A percentile compares a stretch with the other conserved stretches of the same genome.
These are phyloP conservation scores for Andrena dorsata DNA, from an alignment of 2,888 invertebrate species.

Conservation along the genomic window DNA sequence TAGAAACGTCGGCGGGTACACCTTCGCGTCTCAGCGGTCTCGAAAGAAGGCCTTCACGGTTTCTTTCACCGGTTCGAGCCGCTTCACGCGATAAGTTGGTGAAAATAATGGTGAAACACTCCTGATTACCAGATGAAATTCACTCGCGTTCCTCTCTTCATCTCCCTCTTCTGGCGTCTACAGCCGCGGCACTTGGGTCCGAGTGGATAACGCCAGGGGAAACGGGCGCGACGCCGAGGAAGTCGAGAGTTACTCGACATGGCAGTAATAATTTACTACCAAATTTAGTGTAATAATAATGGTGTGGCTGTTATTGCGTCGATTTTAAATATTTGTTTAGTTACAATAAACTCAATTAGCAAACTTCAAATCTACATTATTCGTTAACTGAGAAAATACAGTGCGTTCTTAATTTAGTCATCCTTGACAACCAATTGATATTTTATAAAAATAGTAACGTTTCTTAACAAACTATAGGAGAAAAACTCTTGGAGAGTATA, in stretches of 20 bases:
- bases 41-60: constrained; percentile 75
- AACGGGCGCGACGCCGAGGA: neutral
- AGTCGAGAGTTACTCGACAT: constrained; percentile 10
- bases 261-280: neutral
- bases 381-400: neutral
- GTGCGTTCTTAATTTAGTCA: neutral
- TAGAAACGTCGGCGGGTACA: constrained; percentile 10
- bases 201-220: neutral
- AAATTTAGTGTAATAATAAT: no score
- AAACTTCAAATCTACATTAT: no score
- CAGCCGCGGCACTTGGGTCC: neutral
- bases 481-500: no score
- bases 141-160: constrained; percentile 5
- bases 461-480: no score
- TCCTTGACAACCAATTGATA: no score
- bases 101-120: constrained; percentile 77
- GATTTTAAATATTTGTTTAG: neutral
- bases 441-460: no score
- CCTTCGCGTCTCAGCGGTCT: constrained; percentile 47
- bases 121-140: constrained; percentile 55
- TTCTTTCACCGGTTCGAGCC: constrained; percentile 69
- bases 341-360: no score
- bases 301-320: no score
- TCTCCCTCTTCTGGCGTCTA: neutral
- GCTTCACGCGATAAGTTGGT: constrained; percentile 76